Conservation (phyloP, 2,888 invertebrate genomes). For the Clistopyga incitator region DNA sequence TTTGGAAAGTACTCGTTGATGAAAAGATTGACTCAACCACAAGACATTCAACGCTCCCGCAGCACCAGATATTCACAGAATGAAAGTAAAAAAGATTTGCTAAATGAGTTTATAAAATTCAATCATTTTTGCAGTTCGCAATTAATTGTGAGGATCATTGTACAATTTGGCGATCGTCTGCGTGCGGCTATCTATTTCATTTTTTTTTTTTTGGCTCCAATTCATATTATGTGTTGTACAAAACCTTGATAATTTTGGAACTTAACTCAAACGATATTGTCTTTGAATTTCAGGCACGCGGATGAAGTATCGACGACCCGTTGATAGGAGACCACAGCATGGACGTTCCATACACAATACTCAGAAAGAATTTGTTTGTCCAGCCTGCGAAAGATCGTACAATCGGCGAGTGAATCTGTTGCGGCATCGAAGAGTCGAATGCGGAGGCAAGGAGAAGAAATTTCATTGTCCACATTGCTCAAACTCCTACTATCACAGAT, state of each 20-base stretch:
- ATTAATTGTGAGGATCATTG: not conserved
- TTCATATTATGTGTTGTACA: not conserved
- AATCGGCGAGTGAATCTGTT: constrained; percentile 70
- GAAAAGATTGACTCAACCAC: not conserved
- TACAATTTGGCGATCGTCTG: not conserved
- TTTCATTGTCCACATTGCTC: constrained; percentile 82
- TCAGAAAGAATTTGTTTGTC: constrained; percentile 52
- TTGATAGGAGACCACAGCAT: not conserved
- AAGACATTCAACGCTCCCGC: not conserved
- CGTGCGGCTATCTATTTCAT: not conserved
- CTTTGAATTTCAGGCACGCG: constrained; percentile 23
- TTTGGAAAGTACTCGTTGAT: not conserved
- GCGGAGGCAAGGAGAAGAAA: constrained; percentile 79
- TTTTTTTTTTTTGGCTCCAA: not conserved
- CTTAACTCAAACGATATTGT: constrained; percentile 9
- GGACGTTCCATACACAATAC: constrained; percentile 14
- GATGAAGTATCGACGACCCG: not conserved
- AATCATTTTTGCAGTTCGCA: not conserved
- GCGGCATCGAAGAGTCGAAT: constrained; percentile 72
- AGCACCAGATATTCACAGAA: not conserved
- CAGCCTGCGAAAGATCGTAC: constrained; percentile 72
- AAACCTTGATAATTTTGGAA: not conserved
- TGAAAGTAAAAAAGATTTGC: not conserved
- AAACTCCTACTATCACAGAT: constrained; percentile 83
- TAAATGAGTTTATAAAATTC: not conserved